Percentiles rank a stretch among this genome's conserved stretches.
These are phyloP conservation scores for Buathra laborator DNA, from an alignment of 2,888 invertebrate genomes.

Conservation along the genomic window DNA sequence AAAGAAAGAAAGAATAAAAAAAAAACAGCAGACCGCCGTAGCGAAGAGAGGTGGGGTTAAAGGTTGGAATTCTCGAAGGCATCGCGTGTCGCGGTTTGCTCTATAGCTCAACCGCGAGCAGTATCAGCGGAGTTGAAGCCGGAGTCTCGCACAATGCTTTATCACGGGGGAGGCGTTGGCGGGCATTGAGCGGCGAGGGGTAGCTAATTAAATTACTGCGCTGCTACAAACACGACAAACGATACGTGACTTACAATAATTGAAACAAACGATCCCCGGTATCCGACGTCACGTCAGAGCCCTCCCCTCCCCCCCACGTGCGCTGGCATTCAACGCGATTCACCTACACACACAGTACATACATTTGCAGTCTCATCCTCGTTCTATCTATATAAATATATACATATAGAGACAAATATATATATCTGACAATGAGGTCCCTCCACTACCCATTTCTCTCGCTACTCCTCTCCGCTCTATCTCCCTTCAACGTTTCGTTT, in stretches of 20 bases:
- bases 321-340: constrained; percentile 69
- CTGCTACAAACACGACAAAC: constrained; percentile 72
- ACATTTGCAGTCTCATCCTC: constrained; percentile 64
- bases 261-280: constrained; percentile 79
- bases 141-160: constrained; percentile 70
- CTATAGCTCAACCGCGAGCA: constrained; percentile 44
- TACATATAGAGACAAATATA: constrained; percentile 3
- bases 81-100: constrained; percentile 68
- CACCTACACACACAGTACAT: constrained; percentile 47
- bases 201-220: constrained; percentile 78
- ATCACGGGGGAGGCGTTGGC: constrained; percentile 71
- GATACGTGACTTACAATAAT: constrained; percentile 84
- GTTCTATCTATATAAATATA: constrained; percentile 29
- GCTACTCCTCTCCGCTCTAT: not conserved
- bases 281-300: constrained; percentile 72
- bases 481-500: constrained; percentile 49
- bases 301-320: constrained; percentile 67
- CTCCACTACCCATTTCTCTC: constrained; percentile 36
- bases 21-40: constrained; percentile 32
- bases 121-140: constrained; percentile 59
- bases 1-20: constrained; percentile 23
- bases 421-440: constrained; percentile 49
- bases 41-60: constrained; percentile 43
- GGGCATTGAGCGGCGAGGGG: constrained; percentile 64
- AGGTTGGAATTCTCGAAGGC: constrained; percentile 66